Evolutionary conservation across 2,888 invertebrate species (phyloP), one percentile per base, ranked within the genome.

Genomic region (Tachina fera): DNA sequence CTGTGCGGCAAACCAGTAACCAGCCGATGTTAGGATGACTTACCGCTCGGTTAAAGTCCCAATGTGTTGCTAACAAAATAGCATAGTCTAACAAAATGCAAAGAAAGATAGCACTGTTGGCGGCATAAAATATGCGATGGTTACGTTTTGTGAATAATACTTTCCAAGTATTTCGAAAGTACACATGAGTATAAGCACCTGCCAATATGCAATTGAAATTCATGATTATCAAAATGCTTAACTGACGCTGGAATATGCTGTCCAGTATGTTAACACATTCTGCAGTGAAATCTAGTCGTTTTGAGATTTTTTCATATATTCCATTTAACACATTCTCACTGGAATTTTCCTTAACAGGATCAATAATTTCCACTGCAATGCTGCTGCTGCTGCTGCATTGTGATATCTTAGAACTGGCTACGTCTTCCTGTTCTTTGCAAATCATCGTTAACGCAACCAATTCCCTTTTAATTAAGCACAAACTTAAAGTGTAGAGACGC

Each of bases 161-260:
- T 63, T 90, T 47, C 92, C 92, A 92, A 43, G 83, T 88, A 41
- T 86, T 88, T 45, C 88, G 71, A 53, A 89, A 92, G 79, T 91
- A 90, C 8, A 90, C 83, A n/a, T 86, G 76, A 10, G 87, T 60
- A 65, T 91, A 90, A 4, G 87, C 77, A 2, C 90, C 92, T 19
- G 89, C 89, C 31, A 92, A 82, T 9, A 92, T 83, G n/a, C 91
- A 90, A 51, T 90, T 89, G 3, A 84, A 88, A 81, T 92, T 92
- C 58, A 92, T 65, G 11, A 53, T 45, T 0, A 90, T 71, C 22
- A 92, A 77, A 22, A 89, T 11, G 6, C 68, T 1, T 51, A 92
- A 45, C 9, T 91, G 90, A 1, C 84, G 86, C 19, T 90, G 89
- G 56, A 91, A 43, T 13, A 87, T 76, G 0, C 49, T 14, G 49